These are phyloP conservation scores for Montipora capitata DNA, from an alignment of 92 coral and sea anemone species.

Conservation along the genomic window DNA sequence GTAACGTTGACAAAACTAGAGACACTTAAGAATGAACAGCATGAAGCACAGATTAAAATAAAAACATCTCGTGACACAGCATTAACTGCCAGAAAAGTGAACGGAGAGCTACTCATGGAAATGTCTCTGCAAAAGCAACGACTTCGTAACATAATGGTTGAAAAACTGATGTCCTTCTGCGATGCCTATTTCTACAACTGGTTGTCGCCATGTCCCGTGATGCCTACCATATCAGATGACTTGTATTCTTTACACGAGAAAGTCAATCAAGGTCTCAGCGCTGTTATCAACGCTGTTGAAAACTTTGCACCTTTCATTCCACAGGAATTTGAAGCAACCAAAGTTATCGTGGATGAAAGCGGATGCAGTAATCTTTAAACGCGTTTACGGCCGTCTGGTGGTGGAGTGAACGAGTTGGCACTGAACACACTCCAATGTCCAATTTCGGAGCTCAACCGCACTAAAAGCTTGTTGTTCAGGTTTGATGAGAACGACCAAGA, in stretches of 20 bases:
- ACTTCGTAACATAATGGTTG: slow-evolving; percentile 72
- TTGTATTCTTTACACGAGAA: slow-evolving; percentile 64
- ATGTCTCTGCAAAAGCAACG: slow-evolving; percentile 66
- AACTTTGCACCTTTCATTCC: slow-evolving; percentile 71
- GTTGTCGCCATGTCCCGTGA: slow-evolving; percentile 60
- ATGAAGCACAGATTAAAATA: slow-evolving; percentile 38
- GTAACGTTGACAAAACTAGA: slow-evolving; percentile 45
- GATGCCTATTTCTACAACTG: slow-evolving; percentile 72
- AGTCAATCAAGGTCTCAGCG: slow-evolving; percentile 70
- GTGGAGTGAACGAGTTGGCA: slow-evolving; percentile 8
- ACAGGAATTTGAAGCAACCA: slow-evolving; percentile 56
- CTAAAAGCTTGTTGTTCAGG: slow-evolving; percentile 40
- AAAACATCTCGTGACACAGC: slow-evolving; percentile 32
- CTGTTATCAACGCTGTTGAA: slow-evolving; percentile 66
- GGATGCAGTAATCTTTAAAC: background rate
- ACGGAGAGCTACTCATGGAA: slow-evolving; percentile 41
- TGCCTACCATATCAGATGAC: slow-evolving; percentile 64
- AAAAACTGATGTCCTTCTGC: slow-evolving; percentile 68
- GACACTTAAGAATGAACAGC: slow-evolving; percentile 56
- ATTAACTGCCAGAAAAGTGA: background rate
- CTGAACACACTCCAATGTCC: slow-evolving; percentile 49
- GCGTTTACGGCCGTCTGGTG: background rate
- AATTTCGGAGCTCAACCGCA: slow-evolving; percentile 63
- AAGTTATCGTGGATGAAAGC: slow-evolving; percentile 1
- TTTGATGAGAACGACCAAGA: slow-evolving; percentile 12